phyloP scores from a whole-genome alignment of 2,888 invertebrate species.

The Drosophila koepferae region DNA sequence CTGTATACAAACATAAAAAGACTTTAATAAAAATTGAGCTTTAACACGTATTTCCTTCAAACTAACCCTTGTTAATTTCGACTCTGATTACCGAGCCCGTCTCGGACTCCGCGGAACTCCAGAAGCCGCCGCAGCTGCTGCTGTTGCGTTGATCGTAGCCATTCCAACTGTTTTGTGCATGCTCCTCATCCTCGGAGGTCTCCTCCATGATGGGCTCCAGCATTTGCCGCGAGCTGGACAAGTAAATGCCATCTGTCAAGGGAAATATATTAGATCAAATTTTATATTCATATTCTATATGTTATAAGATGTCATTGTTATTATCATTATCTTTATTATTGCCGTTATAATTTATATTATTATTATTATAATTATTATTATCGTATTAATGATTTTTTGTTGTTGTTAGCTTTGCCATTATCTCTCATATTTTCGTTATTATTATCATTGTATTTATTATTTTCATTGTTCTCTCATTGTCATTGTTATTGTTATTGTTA shows the following conservation, averaged over 20 bases:
- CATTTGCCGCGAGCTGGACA: slow-evolving; percentile 84
- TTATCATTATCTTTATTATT: not conserved
- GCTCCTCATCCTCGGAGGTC: slow-evolving; percentile 91
- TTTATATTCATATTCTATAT: not conserved
- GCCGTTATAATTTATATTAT: not conserved
- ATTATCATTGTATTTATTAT: not conserved
- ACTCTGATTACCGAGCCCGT: slow-evolving; percentile 93
- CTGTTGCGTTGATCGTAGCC: slow-evolving; percentile 72
- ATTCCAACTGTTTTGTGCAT: slow-evolving; percentile 81
- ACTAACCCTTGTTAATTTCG: slow-evolving; percentile 85
- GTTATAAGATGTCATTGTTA: not conserved
- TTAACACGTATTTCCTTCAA: not conserved
- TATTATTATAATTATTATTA: too few species aligned
- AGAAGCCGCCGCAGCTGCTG: slow-evolving; percentile 63
- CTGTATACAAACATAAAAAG: slow-evolving; percentile 45
- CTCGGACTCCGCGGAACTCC: slow-evolving; percentile 90
- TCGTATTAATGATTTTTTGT: not conserved
- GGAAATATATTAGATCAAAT: not conserved
- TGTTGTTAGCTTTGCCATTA: not conserved
- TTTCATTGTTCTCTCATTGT: not conserved
- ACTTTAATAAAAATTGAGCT: not conserved
- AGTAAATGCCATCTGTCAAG: slow-evolving; percentile 82
- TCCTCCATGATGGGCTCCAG: slow-evolving; percentile 95
- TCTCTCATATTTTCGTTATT: not conserved
- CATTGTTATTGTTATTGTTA: not conserved